phyloP scores from a whole-genome alignment of 2,888 invertebrate genomes.

The Ceramica pisi region DNA sequence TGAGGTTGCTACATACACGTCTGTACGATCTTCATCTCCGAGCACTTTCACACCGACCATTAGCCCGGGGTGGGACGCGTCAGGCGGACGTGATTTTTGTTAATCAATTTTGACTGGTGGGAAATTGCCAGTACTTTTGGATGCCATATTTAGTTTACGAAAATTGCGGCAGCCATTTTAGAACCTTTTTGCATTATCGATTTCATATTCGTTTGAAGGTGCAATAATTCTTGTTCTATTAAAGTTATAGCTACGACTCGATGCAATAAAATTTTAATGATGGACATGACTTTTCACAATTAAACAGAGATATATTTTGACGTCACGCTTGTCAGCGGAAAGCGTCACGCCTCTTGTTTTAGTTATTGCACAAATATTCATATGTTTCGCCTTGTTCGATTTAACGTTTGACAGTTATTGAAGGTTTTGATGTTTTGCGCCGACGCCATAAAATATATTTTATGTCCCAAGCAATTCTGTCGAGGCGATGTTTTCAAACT shows the following conservation, averaged over 20 bases:
- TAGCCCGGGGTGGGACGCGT: slow-evolving; percentile 69
- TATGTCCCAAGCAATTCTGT: slow-evolving; percentile 85
- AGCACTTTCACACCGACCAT: slow-evolving; percentile 81
- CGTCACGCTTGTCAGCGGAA: slow-evolving; percentile 44
- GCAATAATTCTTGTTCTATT: slow-evolving; percentile 10
- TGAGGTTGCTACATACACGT: slow-evolving; percentile 70
- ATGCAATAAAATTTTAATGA: slow-evolving; percentile 19
- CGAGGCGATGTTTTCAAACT: slow-evolving; percentile 80
- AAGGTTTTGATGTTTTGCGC: slow-evolving; percentile 86
- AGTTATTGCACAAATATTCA: slow-evolving; percentile 75
- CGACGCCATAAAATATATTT: slow-evolving; percentile 88
- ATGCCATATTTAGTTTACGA: slow-evolving; percentile 20
- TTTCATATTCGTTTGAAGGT: not conserved
- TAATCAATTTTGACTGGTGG: slow-evolving; percentile 58
- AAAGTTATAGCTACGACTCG: not conserved
- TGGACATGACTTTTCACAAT: slow-evolving; percentile 43
- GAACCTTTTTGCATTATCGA: not conserved
- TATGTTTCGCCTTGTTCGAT: slow-evolving; percentile 74
- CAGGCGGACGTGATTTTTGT: slow-evolving; percentile 75
- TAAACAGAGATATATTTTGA: slow-evolving; percentile 39
- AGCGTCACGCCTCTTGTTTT: slow-evolving; percentile 70
- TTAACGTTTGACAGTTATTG: slow-evolving; percentile 84
- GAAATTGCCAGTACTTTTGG: slow-evolving; percentile 34
- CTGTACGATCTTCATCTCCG: slow-evolving; percentile 81
- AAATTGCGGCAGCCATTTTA: slow-evolving; percentile 6